Conservation (phyloP, 2,797 vertebrate genomes). For the Tolypeutes matacus region DNA sequence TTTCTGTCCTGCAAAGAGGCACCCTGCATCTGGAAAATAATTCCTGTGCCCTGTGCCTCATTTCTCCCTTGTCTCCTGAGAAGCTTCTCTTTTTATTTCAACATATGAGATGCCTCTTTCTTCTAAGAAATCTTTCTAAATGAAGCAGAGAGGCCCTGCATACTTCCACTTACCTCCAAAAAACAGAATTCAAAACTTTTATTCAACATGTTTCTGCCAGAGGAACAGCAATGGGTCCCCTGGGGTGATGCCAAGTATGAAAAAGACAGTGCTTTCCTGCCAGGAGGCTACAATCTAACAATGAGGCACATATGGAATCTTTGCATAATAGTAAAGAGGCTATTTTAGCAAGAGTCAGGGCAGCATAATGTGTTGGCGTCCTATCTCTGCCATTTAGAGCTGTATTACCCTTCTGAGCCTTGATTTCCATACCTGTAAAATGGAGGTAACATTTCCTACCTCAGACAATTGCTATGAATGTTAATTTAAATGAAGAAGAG, state of each 20-base stretch:
- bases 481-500: neutral
- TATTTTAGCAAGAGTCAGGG: neutral
- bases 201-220: neutral
- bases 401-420: neutral
- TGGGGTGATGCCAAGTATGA: neutral
- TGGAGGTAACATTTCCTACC: neutral
- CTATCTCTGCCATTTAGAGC: neutral
- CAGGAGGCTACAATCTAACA: neutral
- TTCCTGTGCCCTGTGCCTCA: neutral
- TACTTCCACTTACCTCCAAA: neutral
- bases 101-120: neutral
- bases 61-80: neutral
- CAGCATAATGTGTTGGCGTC: neutral
- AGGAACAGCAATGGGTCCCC: neutral
- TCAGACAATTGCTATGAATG: neutral
- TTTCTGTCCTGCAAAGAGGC: neutral
- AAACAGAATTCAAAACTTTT: constrained; percentile 41
- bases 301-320: neutral
- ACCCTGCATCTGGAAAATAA: neutral
- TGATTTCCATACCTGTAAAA: neutral
- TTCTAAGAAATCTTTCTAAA: constrained; percentile 10
- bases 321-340: neutral
- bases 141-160: neutral
- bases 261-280: neutral
- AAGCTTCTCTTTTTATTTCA: neutral